phyloP scores from a whole-genome alignment of 2,113 vertebrate genomes.

The Gnathonemus echidnorhynchus region DNA sequence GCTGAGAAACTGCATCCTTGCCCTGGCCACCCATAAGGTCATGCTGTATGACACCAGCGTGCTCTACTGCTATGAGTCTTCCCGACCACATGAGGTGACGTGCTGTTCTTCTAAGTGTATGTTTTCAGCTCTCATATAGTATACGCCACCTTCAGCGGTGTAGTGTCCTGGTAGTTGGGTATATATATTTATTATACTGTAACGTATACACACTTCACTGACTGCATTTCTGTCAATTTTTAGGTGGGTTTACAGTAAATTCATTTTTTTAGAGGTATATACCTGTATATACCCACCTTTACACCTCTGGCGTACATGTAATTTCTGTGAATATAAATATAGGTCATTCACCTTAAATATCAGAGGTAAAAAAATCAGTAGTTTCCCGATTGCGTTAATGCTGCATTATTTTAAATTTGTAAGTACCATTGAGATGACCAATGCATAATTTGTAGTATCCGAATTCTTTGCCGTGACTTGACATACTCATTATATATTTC shows the following conservation, averaged over 20 bases:
- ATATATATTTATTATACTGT: background rate
- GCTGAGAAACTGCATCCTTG: slow-evolving; percentile 85
- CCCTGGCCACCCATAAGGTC: slow-evolving; percentile 75
- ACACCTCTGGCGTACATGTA: background rate
- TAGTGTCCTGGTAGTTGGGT: background rate
- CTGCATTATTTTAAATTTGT: background rate
- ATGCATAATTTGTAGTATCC: background rate
- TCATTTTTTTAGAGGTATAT: background rate
- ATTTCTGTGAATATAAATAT: background rate
- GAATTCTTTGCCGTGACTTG: background rate
- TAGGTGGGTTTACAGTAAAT: background rate
- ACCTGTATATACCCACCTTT: background rate
- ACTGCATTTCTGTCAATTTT: background rate
- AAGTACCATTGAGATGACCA: background rate
- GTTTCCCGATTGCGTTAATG: background rate
- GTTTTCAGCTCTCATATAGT: background rate
- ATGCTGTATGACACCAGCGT: slow-evolving; percentile 90
- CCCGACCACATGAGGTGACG: slow-evolving; percentile 79
- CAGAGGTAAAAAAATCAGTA: background rate
- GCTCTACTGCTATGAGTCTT: slow-evolving; percentile 91
- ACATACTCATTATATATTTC: background rate
- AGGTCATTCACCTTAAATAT: background rate
- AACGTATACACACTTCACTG: background rate
- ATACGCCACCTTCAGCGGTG: background rate
- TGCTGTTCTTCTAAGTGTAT: background rate